Evolutionary conservation across 2,888 invertebrate species (phyloP).

Genomic region (Gisinianus flammeolus): DNA sequence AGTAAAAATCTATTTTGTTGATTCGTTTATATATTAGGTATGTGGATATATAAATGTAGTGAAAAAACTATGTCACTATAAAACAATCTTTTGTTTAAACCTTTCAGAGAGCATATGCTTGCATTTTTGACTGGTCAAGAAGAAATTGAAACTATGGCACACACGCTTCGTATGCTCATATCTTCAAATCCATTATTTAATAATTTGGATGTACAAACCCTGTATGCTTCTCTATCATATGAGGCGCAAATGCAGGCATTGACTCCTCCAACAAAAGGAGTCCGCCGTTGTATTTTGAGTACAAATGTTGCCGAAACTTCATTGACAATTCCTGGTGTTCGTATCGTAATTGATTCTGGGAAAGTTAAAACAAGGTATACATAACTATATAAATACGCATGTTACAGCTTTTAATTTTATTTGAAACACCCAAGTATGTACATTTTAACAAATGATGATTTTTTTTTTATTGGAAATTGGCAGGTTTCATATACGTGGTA

Average conservation of each 20-base stretch:
- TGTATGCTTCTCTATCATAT: constrained; percentile 66
- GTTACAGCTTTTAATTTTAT: constrained; percentile 1
- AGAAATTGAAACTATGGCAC: constrained; percentile 77
- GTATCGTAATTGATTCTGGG: constrained; percentile 89
- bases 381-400: neutral
- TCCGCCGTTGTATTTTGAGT: constrained; percentile 66
- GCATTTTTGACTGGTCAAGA: constrained; percentile 96
- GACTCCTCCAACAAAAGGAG: constrained; percentile 63
- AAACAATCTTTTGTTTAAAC: constrained; percentile 15
- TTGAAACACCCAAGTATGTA: no score
- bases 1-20: neutral
- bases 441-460: constrained; percentile 81
- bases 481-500: constrained; percentile 77
- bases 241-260: constrained; percentile 64
- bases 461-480: constrained; percentile 32
- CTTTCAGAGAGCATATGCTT: constrained; percentile 74
- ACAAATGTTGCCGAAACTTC: constrained; percentile 71
- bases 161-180: constrained; percentile 60
- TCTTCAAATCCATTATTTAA: constrained; percentile 72
- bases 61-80: neutral
- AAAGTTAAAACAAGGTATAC: constrained; percentile 84
- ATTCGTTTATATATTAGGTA: neutral
- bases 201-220: constrained; percentile 72
- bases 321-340: constrained; percentile 74
- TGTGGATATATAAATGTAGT: neutral